phyloP scores from a whole-genome alignment of 2,888 invertebrate species.

The Eumacrocentrus americanus region DNA sequence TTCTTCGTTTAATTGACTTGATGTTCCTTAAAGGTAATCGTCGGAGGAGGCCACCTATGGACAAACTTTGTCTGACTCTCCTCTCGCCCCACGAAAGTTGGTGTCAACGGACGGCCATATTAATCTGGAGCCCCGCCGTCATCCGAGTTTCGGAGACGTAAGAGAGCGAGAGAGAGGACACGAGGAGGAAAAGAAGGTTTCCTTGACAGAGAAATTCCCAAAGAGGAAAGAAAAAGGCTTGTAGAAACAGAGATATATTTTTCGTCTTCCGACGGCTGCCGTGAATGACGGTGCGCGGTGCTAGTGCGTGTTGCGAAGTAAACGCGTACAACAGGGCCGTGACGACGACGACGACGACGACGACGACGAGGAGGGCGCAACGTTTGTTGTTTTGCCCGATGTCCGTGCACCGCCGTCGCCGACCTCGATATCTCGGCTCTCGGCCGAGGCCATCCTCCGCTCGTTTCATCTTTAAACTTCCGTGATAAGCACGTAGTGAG shows the following conservation, averaged over 20 bases:
- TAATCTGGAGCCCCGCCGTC: conserved; percentile 43
- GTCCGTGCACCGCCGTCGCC: conserved; percentile 36
- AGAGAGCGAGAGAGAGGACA: conserved; percentile 15
- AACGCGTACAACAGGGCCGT: conserved; percentile 16
- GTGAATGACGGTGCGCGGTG: conserved; percentile 42
- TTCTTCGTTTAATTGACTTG: conserved; percentile 1
- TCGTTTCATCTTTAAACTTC: conserved; percentile 2
- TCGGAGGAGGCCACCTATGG: conserved; percentile 20
- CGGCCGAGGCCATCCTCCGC: neutral
- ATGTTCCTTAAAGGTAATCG: neutral
- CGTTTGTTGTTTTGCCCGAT: conserved; percentile 42
- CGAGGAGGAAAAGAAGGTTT: neutral
- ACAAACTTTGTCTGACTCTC: conserved; percentile 32
- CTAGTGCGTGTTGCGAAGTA: conserved; percentile 37
- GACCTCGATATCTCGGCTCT: conserved; percentile 17
- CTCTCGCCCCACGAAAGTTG: conserved; percentile 35
- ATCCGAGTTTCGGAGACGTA: conserved; percentile 27
- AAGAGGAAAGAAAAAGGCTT: too few species aligned
- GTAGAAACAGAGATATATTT: too few species aligned
- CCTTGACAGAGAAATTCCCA: too few species aligned
- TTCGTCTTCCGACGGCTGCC: conserved; percentile 27
- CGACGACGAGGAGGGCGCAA: conserved; percentile 33
- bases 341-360: conserved; percentile 38
- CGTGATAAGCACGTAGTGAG: neutral
- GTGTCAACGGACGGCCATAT: conserved; percentile 47